Evolutionary conservation across 1,140 invertebrate genomes (phyloP), one percentile per base, ranked within the genome.

Genomic region (Pseudachorutes palmiensis): DNA sequence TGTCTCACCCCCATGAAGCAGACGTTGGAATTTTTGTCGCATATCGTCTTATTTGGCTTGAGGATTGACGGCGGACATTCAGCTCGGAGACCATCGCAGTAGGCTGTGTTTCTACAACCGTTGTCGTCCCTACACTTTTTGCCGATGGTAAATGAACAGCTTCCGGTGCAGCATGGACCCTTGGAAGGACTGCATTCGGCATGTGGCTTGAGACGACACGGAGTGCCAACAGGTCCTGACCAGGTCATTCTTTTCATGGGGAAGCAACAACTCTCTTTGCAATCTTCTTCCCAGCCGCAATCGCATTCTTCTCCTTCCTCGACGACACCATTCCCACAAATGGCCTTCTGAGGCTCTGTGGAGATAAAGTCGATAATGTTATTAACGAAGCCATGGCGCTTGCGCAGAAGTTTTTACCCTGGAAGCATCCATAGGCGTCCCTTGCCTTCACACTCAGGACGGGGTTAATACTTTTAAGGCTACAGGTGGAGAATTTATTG

Each of bases 251-350:
- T 84, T 48, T 88, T 83, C 82, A 94, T 92, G 24, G 94, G 94
- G 75, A 89, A 89, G 77, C 97, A 99, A 77, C 97, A 99, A 22
- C 85, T 83, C 75, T 97, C 92, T 64, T 88, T 86, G 78, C 95
- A 98, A 76, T 93, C 91, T 75, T 92, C 89, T 75, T 94, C 91
- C 90, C 94, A 99, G 29, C 97, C 97, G 79, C 96, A 99, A 79
- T 99, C 97, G 78, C 96, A 99, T 76, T 98, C 88, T 80, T 99
- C 96, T 2, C 89, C 94, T 24, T 87, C 62, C 78, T 99, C 96
- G 2, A 95, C 92, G 2, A 98, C 94, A 26, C 93, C 92, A 78
- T 99, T 98, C 12, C 97, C 96, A 81, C 97, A 99, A 75, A 95
- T 87, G 1, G 91, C 89, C 41, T 84, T 84, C 82, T 93, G 90